phyloP scores from a whole-genome alignment of 2,888 invertebrate genomes.

The Drosophila tripunctata region DNA sequence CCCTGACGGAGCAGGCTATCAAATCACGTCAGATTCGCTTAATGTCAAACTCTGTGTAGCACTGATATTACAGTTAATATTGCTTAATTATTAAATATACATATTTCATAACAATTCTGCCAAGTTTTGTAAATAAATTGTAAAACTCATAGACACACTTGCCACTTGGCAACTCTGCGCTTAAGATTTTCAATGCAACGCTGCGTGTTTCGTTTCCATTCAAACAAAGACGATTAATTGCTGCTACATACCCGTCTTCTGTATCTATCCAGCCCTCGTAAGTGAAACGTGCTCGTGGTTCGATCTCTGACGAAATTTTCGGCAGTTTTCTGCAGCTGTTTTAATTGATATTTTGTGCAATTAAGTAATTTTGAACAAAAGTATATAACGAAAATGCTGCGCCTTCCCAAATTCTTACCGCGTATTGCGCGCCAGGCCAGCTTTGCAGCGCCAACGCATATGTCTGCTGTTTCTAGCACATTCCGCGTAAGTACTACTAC shows the following conservation, averaged over 20 bases:
- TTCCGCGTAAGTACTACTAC: conserved; percentile 82
- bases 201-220: conserved; percentile 40
- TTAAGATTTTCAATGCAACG: conserved; percentile 25
- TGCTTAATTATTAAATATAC: conserved; percentile 33
- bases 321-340: conserved; percentile 49
- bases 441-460: conserved; percentile 58
- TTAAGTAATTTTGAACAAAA: conserved; percentile 41
- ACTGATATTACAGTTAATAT: conserved; percentile 28
- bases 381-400: conserved; percentile 71
- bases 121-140: conserved; percentile 14
- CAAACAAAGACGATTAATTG: conserved; percentile 7
- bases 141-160: conserved; percentile 27
- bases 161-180: conserved; percentile 36
- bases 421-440: conserved; percentile 72
- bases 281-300: conserved; percentile 71
- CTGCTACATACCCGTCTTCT: conserved; percentile 17
- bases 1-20: conserved; percentile 20
- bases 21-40: conserved; percentile 9
- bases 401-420: conserved; percentile 80
- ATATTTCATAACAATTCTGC: conserved; percentile 26
- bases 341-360: conserved; percentile 37
- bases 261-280: conserved; percentile 54
- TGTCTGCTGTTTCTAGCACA: conserved; percentile 77
- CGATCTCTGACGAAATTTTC: conserved; percentile 72
- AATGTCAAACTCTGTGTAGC: not conserved